phyloP scores from a whole-genome alignment of 2,888 invertebrate genomes.

The Pomacea canaliculata region DNA sequence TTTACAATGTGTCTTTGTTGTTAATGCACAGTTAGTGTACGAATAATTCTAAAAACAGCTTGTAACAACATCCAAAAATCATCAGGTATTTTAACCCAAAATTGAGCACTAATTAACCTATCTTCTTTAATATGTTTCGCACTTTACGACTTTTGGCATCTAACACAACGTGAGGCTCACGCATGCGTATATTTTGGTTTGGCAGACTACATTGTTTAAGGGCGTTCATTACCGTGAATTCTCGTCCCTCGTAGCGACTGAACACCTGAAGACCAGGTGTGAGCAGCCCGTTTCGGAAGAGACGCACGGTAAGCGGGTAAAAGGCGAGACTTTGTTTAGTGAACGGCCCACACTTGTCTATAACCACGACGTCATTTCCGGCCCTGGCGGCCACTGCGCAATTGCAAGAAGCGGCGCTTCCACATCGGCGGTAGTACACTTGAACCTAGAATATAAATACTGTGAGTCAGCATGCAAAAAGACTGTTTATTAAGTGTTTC shows the following conservation, averaged over 20 bases:
- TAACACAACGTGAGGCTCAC: no score
- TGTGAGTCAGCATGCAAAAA: neutral
- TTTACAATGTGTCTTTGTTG: no score
- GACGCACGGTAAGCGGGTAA: conserved; percentile 38
- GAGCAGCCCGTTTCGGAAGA: conserved; percentile 42
- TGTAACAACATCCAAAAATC: no score
- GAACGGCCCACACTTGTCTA: conserved; percentile 41
- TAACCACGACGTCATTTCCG: conserved; percentile 47
- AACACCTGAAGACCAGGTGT: conserved; percentile 42
- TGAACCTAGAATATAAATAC: conserved; percentile 28
- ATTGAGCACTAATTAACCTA: no score
- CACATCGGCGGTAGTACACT: conserved; percentile 39
- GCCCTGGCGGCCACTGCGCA: conserved; percentile 44
- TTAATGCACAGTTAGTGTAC: no score
- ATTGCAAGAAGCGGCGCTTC: conserved; percentile 41
- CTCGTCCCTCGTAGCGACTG: conserved; percentile 40
- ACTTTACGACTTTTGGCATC: no score
- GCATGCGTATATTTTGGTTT: no score
- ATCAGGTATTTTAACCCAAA: no score
- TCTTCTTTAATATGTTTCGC: no score
- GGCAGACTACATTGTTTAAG: neutral
- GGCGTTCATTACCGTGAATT: conserved; percentile 37
- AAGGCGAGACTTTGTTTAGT: conserved; percentile 13
- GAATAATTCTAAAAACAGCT: no score
- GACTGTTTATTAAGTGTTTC: no score